Evolutionary conservation across 1,140 invertebrate species (phyloP), one percentile per base, ranked within the genome.

Genomic region (Hydropsyche tenuis): DNA sequence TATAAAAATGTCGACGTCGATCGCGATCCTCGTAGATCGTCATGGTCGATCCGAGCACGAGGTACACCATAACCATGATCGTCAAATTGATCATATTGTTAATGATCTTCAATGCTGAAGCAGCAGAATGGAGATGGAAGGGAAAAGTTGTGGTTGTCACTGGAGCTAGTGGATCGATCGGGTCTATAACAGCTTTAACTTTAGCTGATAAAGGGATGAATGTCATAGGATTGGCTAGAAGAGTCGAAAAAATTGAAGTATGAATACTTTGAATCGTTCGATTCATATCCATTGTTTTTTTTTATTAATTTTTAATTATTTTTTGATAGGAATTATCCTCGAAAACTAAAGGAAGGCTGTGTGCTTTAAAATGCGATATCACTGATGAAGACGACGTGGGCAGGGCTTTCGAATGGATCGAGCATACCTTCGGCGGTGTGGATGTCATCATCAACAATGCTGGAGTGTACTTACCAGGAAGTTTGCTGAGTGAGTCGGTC

Each of bases 121-220:
- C 11, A 12, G 45, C 70, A 72, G 1, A 81, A 0, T 76, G 75
- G 37, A 84, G 87, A 23, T 92, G 90, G 89, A 72, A 69, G 0
- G 89, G 88, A 69, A 88, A 88, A 72, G 86, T 90, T 0, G 92
- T 90, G 0, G 84, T 94, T n/a, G 88, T 94, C 11, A 93, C 92
- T 0, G 92, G 91, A 0, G 91, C 91, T 0, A 92, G 90, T 69
- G 83, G 86, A 0, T 92, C 92, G 0, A 93, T 93, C 22, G 92
- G 93, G 0, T 86, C 86, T 0, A 87, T 84, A 0, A 83, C 89
- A 11, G 85, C 85, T 16, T 79, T 86, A 74, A 78, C 81, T 1
- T 80, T 94, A 5, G 88, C 89, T 0, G 80, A 86, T 27, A 80
- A 85, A 20, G 91, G 91, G 1, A 80, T 93, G 69, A 85, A 81